Percentiles rank a stretch among this genome's conserved stretches.
Evolutionary conservation across 2,113 vertebrate species (phyloP).

Genomic region (Notothenia rossii): DNA sequence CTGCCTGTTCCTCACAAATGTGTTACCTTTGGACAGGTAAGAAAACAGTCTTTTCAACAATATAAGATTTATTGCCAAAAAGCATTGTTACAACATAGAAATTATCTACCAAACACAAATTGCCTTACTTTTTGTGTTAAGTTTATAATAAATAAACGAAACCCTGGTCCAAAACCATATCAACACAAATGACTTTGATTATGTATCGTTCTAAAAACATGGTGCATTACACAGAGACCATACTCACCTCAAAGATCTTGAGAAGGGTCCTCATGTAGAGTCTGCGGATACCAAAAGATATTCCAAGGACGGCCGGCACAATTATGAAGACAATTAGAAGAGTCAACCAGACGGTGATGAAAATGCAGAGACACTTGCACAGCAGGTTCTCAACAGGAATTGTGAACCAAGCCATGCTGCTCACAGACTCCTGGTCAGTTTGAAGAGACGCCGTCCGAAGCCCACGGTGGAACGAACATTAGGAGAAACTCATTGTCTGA

Average conservation of each 20-base stretch:
- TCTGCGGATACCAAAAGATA: conserved; percentile 91
- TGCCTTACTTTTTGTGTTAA: too few species aligned
- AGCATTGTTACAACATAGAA: too few species aligned
- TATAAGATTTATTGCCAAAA: too few species aligned
- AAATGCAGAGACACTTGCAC: conserved; percentile 90
- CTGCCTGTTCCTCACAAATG: too few species aligned
- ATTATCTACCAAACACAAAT: too few species aligned
- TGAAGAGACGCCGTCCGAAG: conserved; percentile 1
- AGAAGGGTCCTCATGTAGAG: conserved; percentile 93
- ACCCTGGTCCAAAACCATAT: too few species aligned
- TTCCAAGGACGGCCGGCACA: conserved; percentile 91
- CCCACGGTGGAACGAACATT: neutral
- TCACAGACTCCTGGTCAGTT: neutral
- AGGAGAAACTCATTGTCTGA: neutral
- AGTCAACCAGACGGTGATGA: conserved; percentile 90
- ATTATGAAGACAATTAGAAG: conserved; percentile 92
- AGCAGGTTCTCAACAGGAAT: conserved; percentile 88
- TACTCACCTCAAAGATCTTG: conserved; percentile 90
- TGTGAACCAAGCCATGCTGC: conserved; percentile 71
- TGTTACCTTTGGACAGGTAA: too few species aligned
- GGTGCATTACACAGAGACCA: neutral
- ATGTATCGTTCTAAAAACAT: neutral
- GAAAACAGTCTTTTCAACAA: too few species aligned
- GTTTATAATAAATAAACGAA: too few species aligned
- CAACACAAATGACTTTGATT: neutral